Evolutionary conservation across 2,888 invertebrate species (phyloP).

Genomic region (Crocallis elinguaria): DNA sequence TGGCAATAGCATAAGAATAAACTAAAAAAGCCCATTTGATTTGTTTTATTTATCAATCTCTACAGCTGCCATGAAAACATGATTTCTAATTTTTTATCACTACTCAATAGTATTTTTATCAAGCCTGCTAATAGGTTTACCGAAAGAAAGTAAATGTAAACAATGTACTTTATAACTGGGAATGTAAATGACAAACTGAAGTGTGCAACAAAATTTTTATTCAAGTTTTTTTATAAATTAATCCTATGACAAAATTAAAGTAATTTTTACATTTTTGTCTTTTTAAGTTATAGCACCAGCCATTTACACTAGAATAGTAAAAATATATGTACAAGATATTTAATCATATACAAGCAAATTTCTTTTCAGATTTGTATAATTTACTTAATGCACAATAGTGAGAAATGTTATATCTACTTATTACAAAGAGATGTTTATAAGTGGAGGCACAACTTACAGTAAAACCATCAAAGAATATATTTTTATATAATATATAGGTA

Average conservation of each 20-base stretch:
- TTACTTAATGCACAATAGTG: background rate
- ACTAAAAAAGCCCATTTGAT: conserved; percentile 42
- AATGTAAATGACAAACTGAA: conserved; percentile 11
- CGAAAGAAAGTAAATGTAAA: too few relatives aligned
- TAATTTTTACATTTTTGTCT: conserved; percentile 3
- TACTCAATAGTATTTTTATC: too few relatives aligned
- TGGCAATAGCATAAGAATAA: conserved; percentile 74
- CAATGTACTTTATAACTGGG: too few relatives aligned
- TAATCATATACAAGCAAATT: background rate
- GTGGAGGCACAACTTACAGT: conserved; percentile 1
- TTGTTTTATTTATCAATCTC: conserved; percentile 31
- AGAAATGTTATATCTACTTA: background rate
- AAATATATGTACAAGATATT: background rate
- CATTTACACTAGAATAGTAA: conserved; percentile 7
- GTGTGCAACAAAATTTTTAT: conserved; percentile 18
- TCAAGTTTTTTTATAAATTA: conserved; percentile 5
- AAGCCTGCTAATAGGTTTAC: too few relatives aligned
- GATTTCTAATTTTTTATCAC: background rate
- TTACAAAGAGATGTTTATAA: background rate
- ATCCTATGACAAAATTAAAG: conserved; percentile 15
- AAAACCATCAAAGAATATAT: conserved; percentile 18
- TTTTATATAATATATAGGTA: conserved; percentile 17
- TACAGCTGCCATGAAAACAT: background rate
- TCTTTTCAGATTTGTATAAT: background rate
- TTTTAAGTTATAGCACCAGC: conserved; percentile 21